Conservation (phyloP, 2,888 invertebrate species). For the Drosophila meridiana region DNA sequence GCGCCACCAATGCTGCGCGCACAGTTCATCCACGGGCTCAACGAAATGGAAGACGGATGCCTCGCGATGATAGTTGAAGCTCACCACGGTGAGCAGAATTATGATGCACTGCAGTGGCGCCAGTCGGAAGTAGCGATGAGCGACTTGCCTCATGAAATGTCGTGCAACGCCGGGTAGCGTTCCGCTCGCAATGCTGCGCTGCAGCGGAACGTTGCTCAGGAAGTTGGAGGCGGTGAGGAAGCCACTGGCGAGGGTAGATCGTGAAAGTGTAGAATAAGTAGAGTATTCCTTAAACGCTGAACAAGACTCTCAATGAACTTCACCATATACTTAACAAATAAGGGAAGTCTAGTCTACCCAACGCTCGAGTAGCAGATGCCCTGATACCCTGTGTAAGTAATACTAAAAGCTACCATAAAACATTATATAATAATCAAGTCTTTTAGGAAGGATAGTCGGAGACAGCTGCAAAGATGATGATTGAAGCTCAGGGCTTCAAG, state of each 20-base stretch:
- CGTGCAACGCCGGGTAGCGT: constrained; percentile 17
- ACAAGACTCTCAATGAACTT: no score
- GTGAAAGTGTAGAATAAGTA: no score
- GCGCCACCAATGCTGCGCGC: constrained; percentile 36
- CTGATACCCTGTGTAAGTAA: no score
- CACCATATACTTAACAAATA: no score
- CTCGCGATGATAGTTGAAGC: constrained; percentile 37
- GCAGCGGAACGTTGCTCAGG: constrained; percentile 35
- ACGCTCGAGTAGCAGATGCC: no score
- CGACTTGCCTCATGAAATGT: constrained; percentile 22
- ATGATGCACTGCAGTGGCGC: constrained; percentile 41
- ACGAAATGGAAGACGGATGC: constrained; percentile 42
- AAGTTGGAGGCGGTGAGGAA: constrained; percentile 54
- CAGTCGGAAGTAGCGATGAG: constrained; percentile 54
- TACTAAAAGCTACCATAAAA: no score
- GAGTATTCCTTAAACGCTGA: no score
- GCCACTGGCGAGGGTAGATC: constrained; percentile 30
- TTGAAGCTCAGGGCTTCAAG: no score
- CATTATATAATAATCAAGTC: no score
- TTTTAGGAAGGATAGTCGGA: no score
- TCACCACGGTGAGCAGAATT: constrained; percentile 26
- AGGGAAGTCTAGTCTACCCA: no score
- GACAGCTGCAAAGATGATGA: no score
- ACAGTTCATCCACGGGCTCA: constrained; percentile 43
- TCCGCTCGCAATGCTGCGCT: constrained; percentile 36